Conservation (phyloP, 1,140 invertebrate genomes). For the Sminthurides bifidus region DNA sequence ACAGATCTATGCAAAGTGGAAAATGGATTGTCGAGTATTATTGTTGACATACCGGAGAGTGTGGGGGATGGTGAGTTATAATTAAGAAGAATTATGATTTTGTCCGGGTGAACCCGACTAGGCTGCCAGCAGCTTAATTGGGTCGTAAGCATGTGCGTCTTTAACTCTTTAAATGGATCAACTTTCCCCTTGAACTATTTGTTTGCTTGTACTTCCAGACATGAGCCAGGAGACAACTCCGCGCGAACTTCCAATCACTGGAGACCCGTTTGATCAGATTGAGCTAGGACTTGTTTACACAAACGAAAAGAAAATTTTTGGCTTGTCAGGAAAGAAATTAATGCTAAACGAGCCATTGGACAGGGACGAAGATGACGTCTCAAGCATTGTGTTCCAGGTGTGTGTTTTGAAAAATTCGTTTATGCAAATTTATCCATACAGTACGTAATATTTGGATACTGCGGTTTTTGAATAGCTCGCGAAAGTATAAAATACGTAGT, state of each 20-base stretch:
- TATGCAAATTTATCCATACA: neutral
- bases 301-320: constrained; percentile 59
- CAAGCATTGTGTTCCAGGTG: constrained; percentile 77
- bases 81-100: neutral
- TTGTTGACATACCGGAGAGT: constrained; percentile 79
- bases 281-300: constrained; percentile 55
- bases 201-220: constrained; percentile 46
- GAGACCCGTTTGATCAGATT: constrained; percentile 66
- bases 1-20: constrained; percentile 63
- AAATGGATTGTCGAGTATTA: constrained; percentile 71
- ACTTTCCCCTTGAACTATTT: no score
- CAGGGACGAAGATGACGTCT: constrained; percentile 69
- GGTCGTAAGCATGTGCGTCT: neutral
- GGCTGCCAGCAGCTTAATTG: neutral
- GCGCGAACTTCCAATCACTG: constrained; percentile 63
- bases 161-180: neutral
- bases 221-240: constrained; percentile 68
- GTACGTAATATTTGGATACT: neutral
- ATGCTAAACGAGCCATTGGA: constrained; percentile 66
- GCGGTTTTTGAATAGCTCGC: neutral
- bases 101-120: neutral
- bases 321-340: constrained; percentile 67
- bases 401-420: constrained; percentile 22
- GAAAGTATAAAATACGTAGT: neutral
- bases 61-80: constrained; percentile 62